These are phyloP conservation scores for Gryllus bimaculatus DNA, from an alignment of 1,140 invertebrate species.

Conservation along the genomic window DNA sequence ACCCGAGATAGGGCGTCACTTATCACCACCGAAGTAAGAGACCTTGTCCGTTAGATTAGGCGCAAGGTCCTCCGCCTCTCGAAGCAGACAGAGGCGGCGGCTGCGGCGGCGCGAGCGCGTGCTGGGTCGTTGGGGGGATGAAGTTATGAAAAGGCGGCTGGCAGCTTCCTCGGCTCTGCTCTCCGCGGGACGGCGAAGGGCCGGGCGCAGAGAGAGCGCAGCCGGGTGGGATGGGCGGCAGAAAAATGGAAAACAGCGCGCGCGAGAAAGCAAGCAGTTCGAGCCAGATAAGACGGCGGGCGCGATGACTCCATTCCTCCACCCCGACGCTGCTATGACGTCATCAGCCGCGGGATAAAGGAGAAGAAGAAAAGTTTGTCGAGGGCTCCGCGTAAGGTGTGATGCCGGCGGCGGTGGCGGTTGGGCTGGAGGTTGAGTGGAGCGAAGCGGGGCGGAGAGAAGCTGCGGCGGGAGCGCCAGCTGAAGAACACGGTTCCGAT, in stretches of 20 bases:
- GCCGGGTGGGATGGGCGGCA: not conserved
- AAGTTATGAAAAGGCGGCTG: not conserved
- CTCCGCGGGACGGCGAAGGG: not conserved
- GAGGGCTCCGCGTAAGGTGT: not conserved
- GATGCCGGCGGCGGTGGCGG: not conserved
- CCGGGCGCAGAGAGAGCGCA: no score
- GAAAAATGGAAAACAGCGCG: conserved; percentile 3
- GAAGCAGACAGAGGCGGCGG: no score
- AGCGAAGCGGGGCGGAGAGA: not conserved
- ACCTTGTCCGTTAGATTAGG: not conserved
- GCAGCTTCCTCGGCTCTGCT: not conserved
- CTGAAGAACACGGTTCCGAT: not conserved
- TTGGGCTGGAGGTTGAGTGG: not conserved
- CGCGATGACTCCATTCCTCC: not conserved
- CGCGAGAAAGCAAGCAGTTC: not conserved
- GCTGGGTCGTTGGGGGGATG: not conserved
- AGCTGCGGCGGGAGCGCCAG: not conserved
- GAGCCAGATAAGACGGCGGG: not conserved
- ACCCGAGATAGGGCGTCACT: not conserved
- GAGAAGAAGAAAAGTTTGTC: not conserved
- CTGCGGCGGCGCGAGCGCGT: no score
- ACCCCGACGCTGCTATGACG: not conserved
- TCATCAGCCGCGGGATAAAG: not conserved
- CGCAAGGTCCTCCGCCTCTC: not conserved
- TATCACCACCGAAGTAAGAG: not conserved